phyloP scores from a whole-genome alignment of 2,888 invertebrate genomes.

The Syrista parreyssii region DNA sequence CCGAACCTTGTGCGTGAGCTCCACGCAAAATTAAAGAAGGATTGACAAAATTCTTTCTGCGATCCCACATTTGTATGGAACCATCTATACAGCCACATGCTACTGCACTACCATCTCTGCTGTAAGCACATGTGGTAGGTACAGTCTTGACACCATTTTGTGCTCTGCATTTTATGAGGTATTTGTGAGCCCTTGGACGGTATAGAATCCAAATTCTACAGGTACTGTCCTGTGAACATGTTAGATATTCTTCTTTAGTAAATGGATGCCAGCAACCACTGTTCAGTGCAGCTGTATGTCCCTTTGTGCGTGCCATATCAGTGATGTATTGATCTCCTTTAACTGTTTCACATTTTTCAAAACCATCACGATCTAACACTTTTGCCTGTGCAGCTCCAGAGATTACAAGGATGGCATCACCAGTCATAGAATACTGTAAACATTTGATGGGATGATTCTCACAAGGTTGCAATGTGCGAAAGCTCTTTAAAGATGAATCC shows the following conservation, averaged over 20 bases:
- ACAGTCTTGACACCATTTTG: slow-evolving; percentile 87
- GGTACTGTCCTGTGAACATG: slow-evolving; percentile 94
- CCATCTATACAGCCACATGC: slow-evolving; percentile 95
- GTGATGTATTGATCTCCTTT: slow-evolving; percentile 97
- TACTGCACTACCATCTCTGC: slow-evolving; percentile 86
- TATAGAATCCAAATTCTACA: slow-evolving; percentile 91
- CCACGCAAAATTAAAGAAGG: slow-evolving; percentile 81
- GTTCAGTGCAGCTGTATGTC: slow-evolving; percentile 92
- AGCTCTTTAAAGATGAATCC: slow-evolving; percentile 92
- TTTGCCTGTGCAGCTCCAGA: slow-evolving; percentile 92
- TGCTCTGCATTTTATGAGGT: slow-evolving; percentile 88
- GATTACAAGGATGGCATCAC: slow-evolving; percentile 89
- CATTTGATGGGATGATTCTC: slow-evolving; percentile 91
- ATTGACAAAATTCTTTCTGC: slow-evolving; percentile 90
- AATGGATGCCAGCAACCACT: slow-evolving; percentile 94
- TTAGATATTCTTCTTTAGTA: slow-evolving; percentile 91
- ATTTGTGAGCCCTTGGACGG: slow-evolving; percentile 81
- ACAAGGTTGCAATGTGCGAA: slow-evolving; percentile 91
- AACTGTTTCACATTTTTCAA: slow-evolving; percentile 90
- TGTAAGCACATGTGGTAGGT: slow-evolving; percentile 87
- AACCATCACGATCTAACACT: slow-evolving; percentile 90
- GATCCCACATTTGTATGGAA: slow-evolving; percentile 97
- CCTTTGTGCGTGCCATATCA: slow-evolving; percentile 93
- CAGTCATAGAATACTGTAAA: slow-evolving; percentile 89
- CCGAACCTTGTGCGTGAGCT: slow-evolving; percentile 83